A percentile compares a stretch with the other conserved stretches of the same genome.
These are phyloP conservation scores for Carollia perspicillata DNA, from an alignment of 2,113 vertebrate species.

Conservation along the genomic window DNA sequence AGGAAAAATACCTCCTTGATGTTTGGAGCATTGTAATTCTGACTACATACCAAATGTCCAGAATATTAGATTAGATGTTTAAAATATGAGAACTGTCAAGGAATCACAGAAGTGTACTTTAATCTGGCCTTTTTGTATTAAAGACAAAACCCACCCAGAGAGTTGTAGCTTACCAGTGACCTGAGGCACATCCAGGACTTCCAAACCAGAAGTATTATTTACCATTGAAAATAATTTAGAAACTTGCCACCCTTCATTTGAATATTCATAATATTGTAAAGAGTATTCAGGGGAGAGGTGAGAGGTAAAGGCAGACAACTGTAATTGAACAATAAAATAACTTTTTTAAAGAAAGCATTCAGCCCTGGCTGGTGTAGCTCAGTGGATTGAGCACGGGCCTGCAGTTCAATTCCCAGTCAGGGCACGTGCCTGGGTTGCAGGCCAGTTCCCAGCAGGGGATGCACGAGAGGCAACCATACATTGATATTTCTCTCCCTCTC, in stretches of 20 bases:
- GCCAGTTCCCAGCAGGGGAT: too few relatives aligned
- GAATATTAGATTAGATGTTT: not conserved
- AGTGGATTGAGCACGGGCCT: too few relatives aligned
- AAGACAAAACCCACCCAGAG: not conserved
- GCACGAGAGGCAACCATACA: too few relatives aligned
- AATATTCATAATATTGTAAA: not conserved
- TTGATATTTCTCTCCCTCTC: too few relatives aligned
- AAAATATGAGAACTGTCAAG: not conserved
- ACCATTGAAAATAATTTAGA: not conserved
- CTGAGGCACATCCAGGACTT: not conserved
- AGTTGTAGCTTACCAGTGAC: not conserved
- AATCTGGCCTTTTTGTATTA: not conserved
- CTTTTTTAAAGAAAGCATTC: too few relatives aligned
- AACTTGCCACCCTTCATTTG: not conserved
- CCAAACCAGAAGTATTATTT: not conserved
- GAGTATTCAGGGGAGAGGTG: not conserved
- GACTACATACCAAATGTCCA: not conserved
- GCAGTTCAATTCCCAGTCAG: too few relatives aligned
- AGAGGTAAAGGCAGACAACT: too few relatives aligned
- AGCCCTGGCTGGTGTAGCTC: too few relatives aligned
- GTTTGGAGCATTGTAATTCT: not conserved
- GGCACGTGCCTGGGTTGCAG: too few relatives aligned
- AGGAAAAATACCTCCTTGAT: slow-evolving; percentile 13
- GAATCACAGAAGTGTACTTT: not conserved
- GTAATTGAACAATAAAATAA: too few relatives aligned